Evolutionary conservation across 1,140 invertebrate genomes (phyloP), one percentile per base, ranked within the genome.

Genomic region (Maconellicoccus hirsutus): DNA sequence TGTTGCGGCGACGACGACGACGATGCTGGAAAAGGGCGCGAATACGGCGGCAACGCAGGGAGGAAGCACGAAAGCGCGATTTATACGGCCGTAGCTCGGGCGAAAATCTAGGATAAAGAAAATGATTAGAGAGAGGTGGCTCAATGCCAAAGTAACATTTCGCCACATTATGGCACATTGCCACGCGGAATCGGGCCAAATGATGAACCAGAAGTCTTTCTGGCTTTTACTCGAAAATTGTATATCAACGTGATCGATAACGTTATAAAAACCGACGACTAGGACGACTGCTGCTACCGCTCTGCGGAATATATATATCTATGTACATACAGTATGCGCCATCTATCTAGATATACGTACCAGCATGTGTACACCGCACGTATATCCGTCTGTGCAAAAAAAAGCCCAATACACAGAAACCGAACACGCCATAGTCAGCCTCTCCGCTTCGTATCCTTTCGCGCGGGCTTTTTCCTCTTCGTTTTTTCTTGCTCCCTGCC

Each of bases 221-320:
- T 66, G 61, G 61, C 61, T 66, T 66, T 66, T 66, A 66, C 61
- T 66, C 16, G 61, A 66, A 52, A 66, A 66, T 66, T 66, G 25
- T 66, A 66, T 66, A 66, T 66, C 61, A 66, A 66, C 61, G 61
- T 66, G 61, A 66, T 66, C 61, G 61, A 66, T 66, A 66, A 66
- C 61, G 61, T 66, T 66, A 66, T 66, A 66, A 66, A 52, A 52
- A 52, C 42, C 29, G 29, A 33, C 29, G 29, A 33, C 29, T 33
- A 12, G 29, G 3, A n/a, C n/a, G n/a, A 33, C 29, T 33, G 29
- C 29, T 33, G 29, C 29, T 33, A 33, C 29, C 29, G 29, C 29
- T 33, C 29, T 33, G 12, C 29, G 12, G 29, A 3, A 3, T 6
- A 33, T 6, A 33, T 33, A 33, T 33, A 33, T n/a, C n/a, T n/a